A percentile compares a stretch with the other conserved stretches of the same genome.
Conservation (phyloP, 2,888 invertebrate species). For the Tenthredo scrophulariae region DNA sequence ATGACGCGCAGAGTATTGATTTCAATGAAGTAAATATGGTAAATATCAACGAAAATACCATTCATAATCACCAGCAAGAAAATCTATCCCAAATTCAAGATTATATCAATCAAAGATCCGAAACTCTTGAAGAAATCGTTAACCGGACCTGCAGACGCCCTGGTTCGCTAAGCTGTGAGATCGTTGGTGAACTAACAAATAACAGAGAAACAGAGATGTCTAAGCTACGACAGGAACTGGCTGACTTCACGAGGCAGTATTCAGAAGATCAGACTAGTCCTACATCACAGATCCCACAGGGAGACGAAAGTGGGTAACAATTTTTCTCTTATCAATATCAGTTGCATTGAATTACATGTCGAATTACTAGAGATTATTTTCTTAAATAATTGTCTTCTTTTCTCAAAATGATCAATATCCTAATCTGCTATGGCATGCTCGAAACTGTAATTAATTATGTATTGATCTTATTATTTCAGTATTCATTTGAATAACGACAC, state of each 20-base stretch:
- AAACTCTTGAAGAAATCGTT: not conserved
- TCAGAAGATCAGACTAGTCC: slow-evolving; percentile 20
- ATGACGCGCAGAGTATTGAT: slow-evolving; percentile 5
- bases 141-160: not conserved
- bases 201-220: slow-evolving; percentile 32
- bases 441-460: not conserved
- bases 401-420: not conserved
- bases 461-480: slow-evolving; percentile 39
- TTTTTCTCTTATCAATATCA: not conserved
- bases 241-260: slow-evolving; percentile 45
- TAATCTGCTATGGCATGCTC: not conserved
- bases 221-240: slow-evolving; percentile 43
- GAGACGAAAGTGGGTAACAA: slow-evolving; percentile 32
- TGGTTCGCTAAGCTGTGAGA: not conserved
- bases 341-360: not conserved
- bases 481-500: slow-evolving; percentile 3
- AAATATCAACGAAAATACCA: not conserved
- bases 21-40: not conserved
- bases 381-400: not conserved
- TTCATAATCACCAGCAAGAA: not conserved
- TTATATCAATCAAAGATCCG: not conserved
- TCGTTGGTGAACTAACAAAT: not conserved
- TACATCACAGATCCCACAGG: not conserved
- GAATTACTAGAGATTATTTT: not conserved
- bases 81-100: slow-evolving; percentile 18